Conservation (phyloP, 2,797 vertebrate genomes). For the Rhinella marina region DNA sequence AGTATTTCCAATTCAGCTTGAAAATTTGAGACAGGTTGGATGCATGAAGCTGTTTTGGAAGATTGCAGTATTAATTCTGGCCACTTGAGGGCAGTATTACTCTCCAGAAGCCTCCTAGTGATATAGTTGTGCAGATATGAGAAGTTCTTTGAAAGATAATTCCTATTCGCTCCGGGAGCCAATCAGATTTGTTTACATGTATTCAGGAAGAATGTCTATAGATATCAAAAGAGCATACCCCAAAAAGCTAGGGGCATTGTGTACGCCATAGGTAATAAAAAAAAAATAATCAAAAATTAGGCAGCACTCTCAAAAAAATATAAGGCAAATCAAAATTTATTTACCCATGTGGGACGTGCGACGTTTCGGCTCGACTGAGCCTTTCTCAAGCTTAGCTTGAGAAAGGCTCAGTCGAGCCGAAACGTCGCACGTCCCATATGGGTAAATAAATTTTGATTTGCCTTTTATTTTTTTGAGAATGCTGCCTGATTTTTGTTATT, state of each 20-base stretch:
- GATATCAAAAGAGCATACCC: not conserved
- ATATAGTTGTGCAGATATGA: not conserved
- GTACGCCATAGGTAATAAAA: not conserved
- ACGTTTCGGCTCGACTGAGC: no score
- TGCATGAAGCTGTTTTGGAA: not conserved
- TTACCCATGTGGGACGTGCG: no score
- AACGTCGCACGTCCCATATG: no score
- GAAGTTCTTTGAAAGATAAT: not conserved
- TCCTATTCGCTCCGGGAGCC: not conserved
- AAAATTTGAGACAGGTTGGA: not conserved
- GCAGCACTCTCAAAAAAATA: no score
- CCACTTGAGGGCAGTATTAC: slow-evolving; percentile 73
- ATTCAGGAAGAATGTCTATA: not conserved
- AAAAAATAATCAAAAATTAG: no score
- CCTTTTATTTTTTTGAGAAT: no score
- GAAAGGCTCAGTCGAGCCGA: no score
- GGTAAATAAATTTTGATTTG: no score
- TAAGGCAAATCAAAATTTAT: no score
- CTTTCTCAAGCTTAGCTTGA: no score
- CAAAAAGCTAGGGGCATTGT: not conserved
- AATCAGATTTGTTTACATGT: not conserved
- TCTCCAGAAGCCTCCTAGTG: slow-evolving; percentile 44
- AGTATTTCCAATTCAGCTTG: no score
- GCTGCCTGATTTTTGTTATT: no score
- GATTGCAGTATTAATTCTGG: not conserved